Evolutionary conservation across 2,113 vertebrate species (phyloP), one percentile per base, ranked within the genome.

Genomic region (Brevimyrus niger): DNA sequence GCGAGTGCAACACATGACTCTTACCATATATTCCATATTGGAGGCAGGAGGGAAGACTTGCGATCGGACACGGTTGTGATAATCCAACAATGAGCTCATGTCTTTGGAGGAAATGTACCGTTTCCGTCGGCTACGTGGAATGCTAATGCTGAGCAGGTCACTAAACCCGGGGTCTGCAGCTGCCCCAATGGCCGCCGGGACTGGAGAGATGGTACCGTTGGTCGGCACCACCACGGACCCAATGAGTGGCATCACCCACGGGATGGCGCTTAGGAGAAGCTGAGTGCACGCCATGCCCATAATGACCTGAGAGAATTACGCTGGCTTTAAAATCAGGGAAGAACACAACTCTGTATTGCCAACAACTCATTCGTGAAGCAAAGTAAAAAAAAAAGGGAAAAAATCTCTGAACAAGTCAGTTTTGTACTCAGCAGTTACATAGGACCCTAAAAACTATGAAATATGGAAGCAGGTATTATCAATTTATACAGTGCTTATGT

Each of bases 1-100:
- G 6, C 2, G 10, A 3, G 23, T 50, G 61, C 38, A 19, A 2
- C 2, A 53, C 27, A 5, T 38, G 35, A 10, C 27, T 93, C 96
- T 97, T 94, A 99, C 98, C 97, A 98, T 97, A 19, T 96, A 95
- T 89, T 98, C 97, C 98, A 98, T 98, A 86, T 98, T 97, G 90
- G 97, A 96, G 0, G 98, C 97, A 0, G 96, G 94, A 0, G 97
- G 97, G 21, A 94, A 94, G 83, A 97, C 97, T 85, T 96, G 96
- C 4, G 97, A 96, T 61, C 97, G 94, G 90, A 97, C 96, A 48
- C 94, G 94, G 95, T 97, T 98, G 92, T 99, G 97, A 89, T 95
- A 97, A 80, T 97, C 96, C 96, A 98, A 65, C 73, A 99, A 93
- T 0, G 92, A 82, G 0, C 87, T 95, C 93, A 97, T 94, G 91